Evolutionary conservation across 2,888 invertebrate species (phyloP), one percentile per base, ranked within the genome.

Genomic region (Vesta saturnalis): DNA sequence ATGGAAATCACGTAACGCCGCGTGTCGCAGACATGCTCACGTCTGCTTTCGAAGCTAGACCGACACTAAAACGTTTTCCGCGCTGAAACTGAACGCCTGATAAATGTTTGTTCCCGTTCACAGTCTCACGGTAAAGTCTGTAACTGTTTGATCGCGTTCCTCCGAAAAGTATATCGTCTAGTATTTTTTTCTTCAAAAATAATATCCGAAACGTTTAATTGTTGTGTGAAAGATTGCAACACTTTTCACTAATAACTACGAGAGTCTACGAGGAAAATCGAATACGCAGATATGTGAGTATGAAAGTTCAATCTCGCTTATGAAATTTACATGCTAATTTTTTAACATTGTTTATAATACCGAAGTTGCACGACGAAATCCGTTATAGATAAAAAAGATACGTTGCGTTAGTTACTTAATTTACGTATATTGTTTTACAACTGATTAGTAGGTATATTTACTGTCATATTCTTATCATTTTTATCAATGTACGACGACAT

Each of bases 11-110:
- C 64, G 69, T 69, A 55, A 69, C 18, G 35, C 65, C 69, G 69
- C 69, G 65, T 21, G 59, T 62, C 69, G 69, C 69, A 55, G 18
- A 69, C 69, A 69, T 69, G 62, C 65, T 69, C 56, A n/a, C 69
- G 61, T 58, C 54, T 65, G 58, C 35, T 16, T 55, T 60, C 46
- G 23, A 64, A 46, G 56, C 60, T 22, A 56, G 56, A 55, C 39
- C 64, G 57, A 64, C 35, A 69, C 69, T 69, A 54, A 39, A 69
- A 57, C 64, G 69, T 52, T 69, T 69, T 61, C 61, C 60, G 60
- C 64, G 47, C 23, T 49, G 60, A 39, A 3, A 5, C 23, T 23
- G 4, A 23, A 64, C 56, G 46, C 61, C 52, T 65, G 69, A 69
- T 69, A 65, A 64, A 64, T 64, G 61, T 49, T 43, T 57, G 39